Evolutionary conservation across 2,888 invertebrate species (phyloP).

Genomic region (Eubasilissa splendida): DNA sequence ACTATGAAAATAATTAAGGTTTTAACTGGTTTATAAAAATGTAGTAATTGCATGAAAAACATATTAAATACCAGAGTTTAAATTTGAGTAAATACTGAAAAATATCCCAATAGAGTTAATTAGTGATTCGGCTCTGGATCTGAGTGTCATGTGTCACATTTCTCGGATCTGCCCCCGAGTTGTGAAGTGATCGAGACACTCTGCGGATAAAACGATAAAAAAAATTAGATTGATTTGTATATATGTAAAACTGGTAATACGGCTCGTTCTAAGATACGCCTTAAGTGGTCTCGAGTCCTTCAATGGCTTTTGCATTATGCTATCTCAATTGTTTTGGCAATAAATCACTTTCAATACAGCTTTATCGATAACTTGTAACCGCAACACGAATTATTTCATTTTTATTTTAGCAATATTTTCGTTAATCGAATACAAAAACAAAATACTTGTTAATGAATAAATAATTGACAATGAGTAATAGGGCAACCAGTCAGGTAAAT

Average conservation of each 20-base stretch:
- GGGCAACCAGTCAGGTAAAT: too few relatives aligned
- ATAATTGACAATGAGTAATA: too few relatives aligned
- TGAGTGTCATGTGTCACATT: not conserved
- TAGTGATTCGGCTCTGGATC: not conserved
- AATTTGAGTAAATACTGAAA: too few relatives aligned
- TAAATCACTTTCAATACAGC: not conserved
- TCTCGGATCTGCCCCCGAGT: not conserved
- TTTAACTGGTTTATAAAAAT: too few relatives aligned
- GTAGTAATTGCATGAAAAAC: too few relatives aligned
- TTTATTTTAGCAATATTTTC: not conserved
- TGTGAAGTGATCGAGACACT: slow-evolving; percentile 9
- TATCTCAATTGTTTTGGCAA: slow-evolving; percentile 23
- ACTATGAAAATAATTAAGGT: too few relatives aligned
- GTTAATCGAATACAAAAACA: too few relatives aligned
- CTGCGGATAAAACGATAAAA: slow-evolving; percentile 13
- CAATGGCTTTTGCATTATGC: not conserved
- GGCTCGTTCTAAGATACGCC: slow-evolving; percentile 6
- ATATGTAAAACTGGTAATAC: slow-evolving; percentile 12
- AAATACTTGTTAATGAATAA: too few relatives aligned
- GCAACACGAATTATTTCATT: not conserved
- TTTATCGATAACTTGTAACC: not conserved
- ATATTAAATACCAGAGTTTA: too few relatives aligned
- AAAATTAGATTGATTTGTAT: slow-evolving; percentile 3
- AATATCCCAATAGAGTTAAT: too few relatives aligned
- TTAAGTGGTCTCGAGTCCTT: slow-evolving; percentile 6